phyloP scores from a whole-genome alignment of 2,888 invertebrate genomes.

The Nephrocerus scutellatus region DNA sequence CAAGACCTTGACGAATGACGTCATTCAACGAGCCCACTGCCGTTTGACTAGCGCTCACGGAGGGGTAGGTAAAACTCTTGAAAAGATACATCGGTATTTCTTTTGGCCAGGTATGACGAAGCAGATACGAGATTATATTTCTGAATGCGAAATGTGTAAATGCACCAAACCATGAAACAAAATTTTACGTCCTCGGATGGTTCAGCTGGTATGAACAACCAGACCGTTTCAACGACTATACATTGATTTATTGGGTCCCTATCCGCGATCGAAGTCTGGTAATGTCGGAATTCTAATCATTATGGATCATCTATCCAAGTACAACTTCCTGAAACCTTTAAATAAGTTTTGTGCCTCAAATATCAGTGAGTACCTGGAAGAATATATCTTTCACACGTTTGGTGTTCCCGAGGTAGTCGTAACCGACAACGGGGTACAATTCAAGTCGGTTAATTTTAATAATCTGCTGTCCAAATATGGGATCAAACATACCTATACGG shows the following conservation, averaged over 20 bases:
- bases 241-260: constrained; percentile 13
- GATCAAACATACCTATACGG: constrained; percentile 20
- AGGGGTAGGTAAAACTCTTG: constrained; percentile 10
- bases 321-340: constrained; percentile 7
- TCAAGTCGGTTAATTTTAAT: constrained; percentile 18
- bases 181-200: not conserved
- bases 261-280: constrained; percentile 9
- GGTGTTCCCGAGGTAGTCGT: constrained; percentile 25
- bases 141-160: constrained; percentile 3
- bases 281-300: constrained; percentile 9
- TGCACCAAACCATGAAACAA: not conserved
- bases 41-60: too few species aligned
- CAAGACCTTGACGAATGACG: not conserved
- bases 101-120: constrained; percentile 10
- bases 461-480: constrained; percentile 16
- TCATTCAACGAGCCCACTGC: constrained; percentile 3
- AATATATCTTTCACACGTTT: constrained; percentile 24
- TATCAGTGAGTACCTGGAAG: constrained; percentile 3
- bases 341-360: constrained; percentile 6
- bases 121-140: constrained; percentile 10
- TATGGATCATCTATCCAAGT: constrained; percentile 15
- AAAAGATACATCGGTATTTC: constrained; percentile 7
- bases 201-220: too few species aligned
- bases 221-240: constrained; percentile 14
- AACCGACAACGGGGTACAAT: constrained; percentile 28